phyloP scores from a whole-genome alignment of 2,888 invertebrate genomes.

The Epsilonema sp. region DNA sequence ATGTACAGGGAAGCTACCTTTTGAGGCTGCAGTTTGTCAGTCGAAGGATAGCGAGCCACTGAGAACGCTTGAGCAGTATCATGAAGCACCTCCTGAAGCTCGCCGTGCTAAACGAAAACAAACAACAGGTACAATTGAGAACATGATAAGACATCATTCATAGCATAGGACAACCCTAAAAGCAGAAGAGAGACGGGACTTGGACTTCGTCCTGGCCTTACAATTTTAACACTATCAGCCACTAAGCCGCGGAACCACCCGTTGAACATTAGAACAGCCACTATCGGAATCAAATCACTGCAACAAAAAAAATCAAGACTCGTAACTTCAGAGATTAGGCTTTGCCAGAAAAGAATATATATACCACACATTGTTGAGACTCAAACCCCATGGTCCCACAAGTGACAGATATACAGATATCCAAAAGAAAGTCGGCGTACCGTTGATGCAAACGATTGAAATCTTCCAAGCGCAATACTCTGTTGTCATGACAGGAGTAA shows the following conservation, averaged over 20 bases:
- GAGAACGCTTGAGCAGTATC: constrained; percentile 18
- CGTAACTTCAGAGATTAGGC: constrained; percentile 1
- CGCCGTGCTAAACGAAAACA: no score
- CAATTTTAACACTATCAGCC: constrained; percentile 53
- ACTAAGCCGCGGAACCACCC: constrained; percentile 82
- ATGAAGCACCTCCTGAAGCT: constrained; percentile 9
- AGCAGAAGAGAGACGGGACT: no score
- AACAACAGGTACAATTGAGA: no score
- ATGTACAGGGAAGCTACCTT: no score
- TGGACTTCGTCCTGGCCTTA: no score
- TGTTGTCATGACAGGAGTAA: constrained; percentile 77
- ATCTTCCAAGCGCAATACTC: constrained; percentile 76
- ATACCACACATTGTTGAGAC: no score
- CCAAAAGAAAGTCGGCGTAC: constrained; percentile 37
- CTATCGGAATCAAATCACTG: constrained; percentile 81
- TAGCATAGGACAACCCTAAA: no score
- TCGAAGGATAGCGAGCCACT: constrained; percentile 14
- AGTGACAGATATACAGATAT: no score
- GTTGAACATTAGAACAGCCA: constrained; percentile 82
- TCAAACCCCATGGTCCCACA: no score
- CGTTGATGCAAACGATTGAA: constrained; percentile 91
- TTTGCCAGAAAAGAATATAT: neutral
- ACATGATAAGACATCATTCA: no score
- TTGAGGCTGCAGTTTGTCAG: constrained; percentile 19
- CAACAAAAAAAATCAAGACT: no score